A percentile compares a stretch with the other conserved stretches of the same genome.
Conservation (phyloP, 2,888 invertebrate species). For the Drosophila flavopinicola region DNA sequence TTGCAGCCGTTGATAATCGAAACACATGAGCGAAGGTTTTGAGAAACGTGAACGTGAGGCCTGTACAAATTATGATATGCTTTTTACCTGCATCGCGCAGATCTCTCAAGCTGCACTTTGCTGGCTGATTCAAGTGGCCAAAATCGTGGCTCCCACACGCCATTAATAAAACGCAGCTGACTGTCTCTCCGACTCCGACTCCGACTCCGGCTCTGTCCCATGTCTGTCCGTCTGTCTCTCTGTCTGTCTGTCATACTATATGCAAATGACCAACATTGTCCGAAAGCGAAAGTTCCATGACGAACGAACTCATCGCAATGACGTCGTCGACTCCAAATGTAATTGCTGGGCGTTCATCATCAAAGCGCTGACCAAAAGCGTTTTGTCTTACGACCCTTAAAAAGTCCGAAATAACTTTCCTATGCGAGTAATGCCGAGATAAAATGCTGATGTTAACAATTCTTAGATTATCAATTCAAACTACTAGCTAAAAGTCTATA, state of each 20-base stretch:
- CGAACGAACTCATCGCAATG: conserved; percentile 50
- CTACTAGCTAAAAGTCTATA: no score
- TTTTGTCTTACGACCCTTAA: conserved; percentile 24
- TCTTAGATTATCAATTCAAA: no score
- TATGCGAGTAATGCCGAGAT: conserved; percentile 7
- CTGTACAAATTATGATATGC: conserved; percentile 69
- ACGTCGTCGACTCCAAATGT: conserved; percentile 50
- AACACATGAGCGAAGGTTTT: conserved; percentile 60
- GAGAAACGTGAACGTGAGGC: conserved; percentile 62
- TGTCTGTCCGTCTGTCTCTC: background rate
- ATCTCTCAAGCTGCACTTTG: conserved; percentile 62
- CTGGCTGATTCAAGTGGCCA: conserved; percentile 35
- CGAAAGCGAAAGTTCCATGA: conserved; percentile 74
- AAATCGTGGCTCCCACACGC: conserved; percentile 59
- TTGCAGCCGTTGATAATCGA: conserved; percentile 70
- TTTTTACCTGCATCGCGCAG: conserved; percentile 27
- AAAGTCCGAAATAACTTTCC: conserved; percentile 36
- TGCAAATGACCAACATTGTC: conserved; percentile 64
- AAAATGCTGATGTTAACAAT: no score
- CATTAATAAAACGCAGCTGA: conserved; percentile 33
- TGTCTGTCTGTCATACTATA: conserved; percentile 47
- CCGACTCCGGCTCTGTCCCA: no score
- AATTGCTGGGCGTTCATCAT: conserved; percentile 50
- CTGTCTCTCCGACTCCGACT: background rate
- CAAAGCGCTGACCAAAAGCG: conserved; percentile 29